phyloP scores from a whole-genome alignment of 1,140 invertebrate genomes.

The Galleria mellonella region DNA sequence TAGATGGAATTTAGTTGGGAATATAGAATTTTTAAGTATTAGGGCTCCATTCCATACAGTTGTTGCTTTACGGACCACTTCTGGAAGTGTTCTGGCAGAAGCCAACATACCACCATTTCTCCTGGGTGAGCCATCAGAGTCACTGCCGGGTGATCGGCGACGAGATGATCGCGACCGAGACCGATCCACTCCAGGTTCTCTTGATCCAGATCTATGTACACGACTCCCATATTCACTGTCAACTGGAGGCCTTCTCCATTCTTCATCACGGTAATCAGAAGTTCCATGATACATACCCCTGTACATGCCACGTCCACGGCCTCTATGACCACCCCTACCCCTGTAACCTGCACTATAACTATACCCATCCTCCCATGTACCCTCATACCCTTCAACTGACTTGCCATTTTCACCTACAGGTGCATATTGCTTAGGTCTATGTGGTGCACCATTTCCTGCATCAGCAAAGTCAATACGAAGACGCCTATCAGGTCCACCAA shows the following conservation, averaged over 20 bases:
- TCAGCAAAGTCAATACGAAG: conserved; percentile 97
- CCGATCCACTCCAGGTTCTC: conserved; percentile 81
- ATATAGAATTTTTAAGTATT: conserved; percentile 96
- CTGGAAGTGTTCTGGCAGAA: conserved; percentile 84
- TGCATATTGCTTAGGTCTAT: conserved; percentile 74
- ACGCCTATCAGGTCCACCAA: conserved; percentile 92
- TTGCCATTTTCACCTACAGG: conserved; percentile 79
- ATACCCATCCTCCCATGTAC: conserved; percentile 74
- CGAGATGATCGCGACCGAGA: conserved; percentile 83
- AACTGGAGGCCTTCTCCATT: conserved; percentile 73
- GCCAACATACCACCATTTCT: conserved; percentile 80
- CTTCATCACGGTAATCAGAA: conserved; percentile 80
- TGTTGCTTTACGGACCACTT: conserved; percentile 87
- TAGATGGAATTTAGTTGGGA: conserved; percentile 95
- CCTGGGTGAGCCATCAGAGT: conserved; percentile 84
- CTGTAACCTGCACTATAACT: conserved; percentile 68
- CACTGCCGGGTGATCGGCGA: conserved; percentile 82
- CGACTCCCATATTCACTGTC: conserved; percentile 78
- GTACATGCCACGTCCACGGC: conserved; percentile 78
- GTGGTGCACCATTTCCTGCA: conserved; percentile 79
- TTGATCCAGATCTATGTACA: conserved; percentile 78
- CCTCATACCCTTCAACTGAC: conserved; percentile 73
- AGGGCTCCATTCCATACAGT: conserved; percentile 95
- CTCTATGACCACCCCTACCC: conserved; percentile 77
- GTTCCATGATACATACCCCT: conserved; percentile 76